Evolutionary conservation across 2,797 vertebrate genomes (phyloP).

Genomic region (Micromesistius poutassou): DNA sequence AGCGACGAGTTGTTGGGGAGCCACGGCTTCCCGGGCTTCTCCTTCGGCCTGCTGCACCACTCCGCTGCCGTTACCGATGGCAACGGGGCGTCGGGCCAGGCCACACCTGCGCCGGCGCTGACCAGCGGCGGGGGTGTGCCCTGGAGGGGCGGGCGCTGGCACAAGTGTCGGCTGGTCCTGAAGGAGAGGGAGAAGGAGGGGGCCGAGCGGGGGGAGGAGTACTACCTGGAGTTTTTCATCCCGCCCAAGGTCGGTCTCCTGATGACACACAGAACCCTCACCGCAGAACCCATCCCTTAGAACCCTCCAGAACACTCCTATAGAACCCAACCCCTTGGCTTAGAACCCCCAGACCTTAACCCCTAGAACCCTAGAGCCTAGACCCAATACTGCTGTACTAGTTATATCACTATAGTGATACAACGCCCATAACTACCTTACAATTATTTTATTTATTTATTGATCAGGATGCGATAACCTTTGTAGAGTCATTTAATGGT

Average conservation of each 20-base stretch:
- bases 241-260: conserved; percentile 81
- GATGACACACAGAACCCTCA: not conserved
- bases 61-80: conserved; percentile 51
- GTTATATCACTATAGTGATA: not conserved
- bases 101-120: conserved; percentile 43
- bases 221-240: conserved; percentile 88
- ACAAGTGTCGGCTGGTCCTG: conserved; percentile 86
- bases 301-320: not conserved
- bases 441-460: not conserved
- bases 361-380: not conserved
- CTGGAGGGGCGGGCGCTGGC: conserved; percentile 82
- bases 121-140: conserved; percentile 53
- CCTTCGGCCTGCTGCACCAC: conserved; percentile 73
- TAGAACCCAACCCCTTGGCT: too few species aligned
- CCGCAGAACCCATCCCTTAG: not conserved
- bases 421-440: not conserved
- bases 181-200: conserved; percentile 75
- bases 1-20: conserved; percentile 65
- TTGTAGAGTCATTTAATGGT: not conserved
- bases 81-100: conserved; percentile 50
- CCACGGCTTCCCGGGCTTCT: conserved; percentile 70
- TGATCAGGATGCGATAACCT: not conserved
- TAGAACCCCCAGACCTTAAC: not conserved
- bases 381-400: not conserved
- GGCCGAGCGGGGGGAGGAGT: conserved; percentile 78